A percentile compares a stretch with the other conserved stretches of the same genome.
These are phyloP conservation scores for Pseudoips prasinana DNA, from an alignment of 2,888 invertebrate genomes.

Conservation along the genomic window DNA sequence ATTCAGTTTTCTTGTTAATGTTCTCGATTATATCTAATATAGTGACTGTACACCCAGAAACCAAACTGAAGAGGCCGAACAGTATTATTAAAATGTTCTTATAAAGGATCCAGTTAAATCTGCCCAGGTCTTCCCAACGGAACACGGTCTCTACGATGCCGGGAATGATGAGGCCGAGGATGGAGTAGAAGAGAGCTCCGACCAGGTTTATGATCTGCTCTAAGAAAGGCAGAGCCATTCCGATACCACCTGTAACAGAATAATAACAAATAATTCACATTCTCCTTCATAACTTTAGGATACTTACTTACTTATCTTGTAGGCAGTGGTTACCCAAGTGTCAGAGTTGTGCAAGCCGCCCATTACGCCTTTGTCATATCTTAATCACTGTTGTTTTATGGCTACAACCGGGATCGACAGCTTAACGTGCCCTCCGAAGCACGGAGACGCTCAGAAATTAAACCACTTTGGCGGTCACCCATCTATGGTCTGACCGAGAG, in stretches of 20 bases:
- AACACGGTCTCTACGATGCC: slow-evolving; percentile 87
- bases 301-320: too few species aligned
- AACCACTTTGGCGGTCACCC: too few species aligned
- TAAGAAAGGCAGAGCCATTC: slow-evolving; percentile 84
- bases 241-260: slow-evolving; percentile 81
- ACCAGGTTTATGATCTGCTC: slow-evolving; percentile 75
- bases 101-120: slow-evolving; percentile 84
- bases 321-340: too few species aligned
- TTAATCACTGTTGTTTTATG: too few species aligned
- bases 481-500: too few species aligned
- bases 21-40: slow-evolving; percentile 57
- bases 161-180: slow-evolving; percentile 89
- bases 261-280: not conserved
- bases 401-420: too few species aligned
- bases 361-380: too few species aligned
- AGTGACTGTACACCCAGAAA: slow-evolving; percentile 82
- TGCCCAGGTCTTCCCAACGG: slow-evolving; percentile 86
- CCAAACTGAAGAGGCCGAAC: slow-evolving; percentile 83
- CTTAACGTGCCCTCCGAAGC: too few species aligned
- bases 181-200: slow-evolving; percentile 84
- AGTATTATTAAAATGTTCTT: slow-evolving; percentile 84
- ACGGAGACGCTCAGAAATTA: too few species aligned
- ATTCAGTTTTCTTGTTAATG: slow-evolving; percentile 70
- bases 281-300: too few species aligned
- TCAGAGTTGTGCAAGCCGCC: too few species aligned